Conservation (phyloP, 2,888 invertebrate genomes). For the Spicauda simplicius region DNA sequence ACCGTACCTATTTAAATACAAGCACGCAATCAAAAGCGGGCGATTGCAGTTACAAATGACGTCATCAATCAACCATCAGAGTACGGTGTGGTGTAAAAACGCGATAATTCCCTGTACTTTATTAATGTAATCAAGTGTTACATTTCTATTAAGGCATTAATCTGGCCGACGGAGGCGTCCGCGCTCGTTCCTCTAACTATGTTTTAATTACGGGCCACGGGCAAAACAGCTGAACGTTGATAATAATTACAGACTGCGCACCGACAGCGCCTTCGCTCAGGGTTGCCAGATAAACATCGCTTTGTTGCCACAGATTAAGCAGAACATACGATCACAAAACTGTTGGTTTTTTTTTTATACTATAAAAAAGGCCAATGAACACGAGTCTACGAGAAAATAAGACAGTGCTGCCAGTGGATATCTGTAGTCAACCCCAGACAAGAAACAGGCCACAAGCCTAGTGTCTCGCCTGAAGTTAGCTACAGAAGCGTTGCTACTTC, state of each 20-base stretch:
- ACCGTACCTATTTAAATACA: conserved; percentile 23
- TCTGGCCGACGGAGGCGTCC: conserved; percentile 60
- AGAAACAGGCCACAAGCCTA: too few species aligned
- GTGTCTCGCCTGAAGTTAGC: too few species aligned
- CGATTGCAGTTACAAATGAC: conserved; percentile 42
- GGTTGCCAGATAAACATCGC: conserved; percentile 20
- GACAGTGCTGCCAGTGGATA: too few species aligned
- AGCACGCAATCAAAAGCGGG: conserved; percentile 33
- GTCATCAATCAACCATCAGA: conserved; percentile 59
- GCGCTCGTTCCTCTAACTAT: conserved; percentile 72
- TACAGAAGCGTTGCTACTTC: too few species aligned
- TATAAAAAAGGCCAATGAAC: too few species aligned
- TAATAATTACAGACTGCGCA: conserved; percentile 71
- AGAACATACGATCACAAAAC: too few species aligned
- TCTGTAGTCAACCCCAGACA: too few species aligned
- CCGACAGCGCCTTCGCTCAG: conserved; percentile 56
- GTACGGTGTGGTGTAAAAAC: conserved; percentile 52
- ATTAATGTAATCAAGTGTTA: conserved; percentile 66
- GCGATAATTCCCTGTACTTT: conserved; percentile 47
- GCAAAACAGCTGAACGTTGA: conserved; percentile 65
- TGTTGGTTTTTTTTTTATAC: too few species aligned
- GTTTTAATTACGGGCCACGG: conserved; percentile 77
- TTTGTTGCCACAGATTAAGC: conserved; percentile 1
- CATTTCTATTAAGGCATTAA: conserved; percentile 81
- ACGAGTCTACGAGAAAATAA: too few species aligned